Evolutionary conservation across 2,888 invertebrate species (phyloP), one percentile per base, ranked within the genome.

Genomic region (Kryphioiulus occultus): DNA sequence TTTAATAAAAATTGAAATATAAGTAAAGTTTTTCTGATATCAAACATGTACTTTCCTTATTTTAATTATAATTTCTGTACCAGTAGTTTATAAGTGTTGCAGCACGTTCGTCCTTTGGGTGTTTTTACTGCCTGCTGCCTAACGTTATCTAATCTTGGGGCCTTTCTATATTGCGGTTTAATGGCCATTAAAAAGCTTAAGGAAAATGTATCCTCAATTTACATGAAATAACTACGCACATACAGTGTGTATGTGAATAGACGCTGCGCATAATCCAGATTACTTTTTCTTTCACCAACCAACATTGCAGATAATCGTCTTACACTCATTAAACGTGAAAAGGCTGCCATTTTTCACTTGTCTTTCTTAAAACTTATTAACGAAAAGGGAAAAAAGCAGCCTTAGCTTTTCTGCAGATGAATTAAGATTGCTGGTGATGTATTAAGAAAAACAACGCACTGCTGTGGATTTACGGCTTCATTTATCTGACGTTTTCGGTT

Each of bases 161-260:
- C 68, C 68, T 68, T 68, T 68, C 68, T 68, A 26, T 68, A 68
- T 68, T 68, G 68, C 68, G 68, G 68, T 68, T 68, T 26, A 68
- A 68, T 68, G 26, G 68, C 68, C 26, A 68, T 68, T 68, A 68
- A 68, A 68, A 68, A 68, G 68, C 68, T 68, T 68, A 10, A 68
- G 68, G 68, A 68, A 68, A 68, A 68, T 68, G 68, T n/a, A 68
- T n/a, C 22, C 68, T 68, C 26, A 68, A 22, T 68, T 68, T 68
- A 68, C 68, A 68, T 68, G 68, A 68, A 68, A 68, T 68, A 68
- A 68, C n/a, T 68, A 68, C 26, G 68, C 68, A n/a, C 68, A 68
- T 26, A 22, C n/a, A n/a, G n/a, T n/a, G n/a, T n/a, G n/a, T 39
- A 9, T 68, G 26, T 68, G 68, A 68, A 68, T 68, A 26, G 68